Evolutionary conservation across 2,797 vertebrate species (phyloP).

Genomic region (Sebastes itinus): DNA sequence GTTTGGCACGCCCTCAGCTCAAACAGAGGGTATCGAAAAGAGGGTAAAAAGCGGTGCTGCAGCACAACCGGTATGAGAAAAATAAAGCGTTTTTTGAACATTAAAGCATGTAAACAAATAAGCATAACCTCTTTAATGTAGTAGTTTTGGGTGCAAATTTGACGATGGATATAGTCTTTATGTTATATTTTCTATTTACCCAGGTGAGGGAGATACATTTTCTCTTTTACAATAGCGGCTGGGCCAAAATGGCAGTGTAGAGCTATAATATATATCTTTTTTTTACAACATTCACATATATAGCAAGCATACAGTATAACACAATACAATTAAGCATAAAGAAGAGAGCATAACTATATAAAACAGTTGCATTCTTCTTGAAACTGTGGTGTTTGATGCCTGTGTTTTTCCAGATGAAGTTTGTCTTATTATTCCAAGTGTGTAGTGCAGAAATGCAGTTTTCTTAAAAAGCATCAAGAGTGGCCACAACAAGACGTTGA

Average conservation of each 20-base stretch:
- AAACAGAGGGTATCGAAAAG: accelerated
- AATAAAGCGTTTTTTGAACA: too few species aligned
- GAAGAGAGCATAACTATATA: too few species aligned
- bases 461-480: background rate
- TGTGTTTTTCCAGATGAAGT: background rate
- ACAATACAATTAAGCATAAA: background rate
- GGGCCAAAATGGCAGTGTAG: background rate
- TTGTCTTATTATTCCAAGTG: background rate
- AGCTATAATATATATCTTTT: background rate
- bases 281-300: background rate
- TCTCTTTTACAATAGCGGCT: background rate
- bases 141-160: too few species aligned
- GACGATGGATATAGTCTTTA: too few species aligned
- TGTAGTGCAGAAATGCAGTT: background rate
- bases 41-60: too few species aligned
- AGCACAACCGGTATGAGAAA: too few species aligned
- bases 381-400: background rate
- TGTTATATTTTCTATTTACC: background rate
- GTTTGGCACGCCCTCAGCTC: too few species aligned
- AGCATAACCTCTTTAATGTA: too few species aligned
- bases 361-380: background rate
- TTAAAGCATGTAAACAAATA: too few species aligned
- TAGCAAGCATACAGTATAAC: background rate
- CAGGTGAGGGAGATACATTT: background rate
- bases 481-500: background rate